Conservation (phyloP, 1,140 invertebrate species). For the Ganaspis sp. region DNA sequence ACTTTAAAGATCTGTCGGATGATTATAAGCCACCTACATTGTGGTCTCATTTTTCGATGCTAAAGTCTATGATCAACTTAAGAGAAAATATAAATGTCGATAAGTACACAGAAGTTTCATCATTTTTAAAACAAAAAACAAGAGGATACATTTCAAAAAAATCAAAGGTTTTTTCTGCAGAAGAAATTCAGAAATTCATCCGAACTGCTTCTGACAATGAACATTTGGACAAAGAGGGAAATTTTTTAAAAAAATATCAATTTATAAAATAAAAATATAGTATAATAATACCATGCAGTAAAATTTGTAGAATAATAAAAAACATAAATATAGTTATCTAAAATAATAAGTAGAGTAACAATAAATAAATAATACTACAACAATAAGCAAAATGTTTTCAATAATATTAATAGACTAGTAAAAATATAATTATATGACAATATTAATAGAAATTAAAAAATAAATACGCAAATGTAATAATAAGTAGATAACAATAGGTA, state of each 20-base stretch:
- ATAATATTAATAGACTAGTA: too few relatives aligned
- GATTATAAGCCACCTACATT: background rate
- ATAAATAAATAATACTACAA: too few relatives aligned
- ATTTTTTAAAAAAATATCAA: background rate
- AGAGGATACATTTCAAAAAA: background rate
- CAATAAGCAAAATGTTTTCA: too few relatives aligned
- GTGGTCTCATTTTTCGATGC: background rate
- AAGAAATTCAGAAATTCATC: background rate
- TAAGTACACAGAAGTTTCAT: background rate
- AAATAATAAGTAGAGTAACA: too few relatives aligned
- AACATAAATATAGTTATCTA: too few relatives aligned
- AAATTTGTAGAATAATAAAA: too few relatives aligned
- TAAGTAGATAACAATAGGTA: too few relatives aligned
- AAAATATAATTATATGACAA: too few relatives aligned
- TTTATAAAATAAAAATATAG: background rate
- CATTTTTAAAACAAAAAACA: constrained; percentile 17
- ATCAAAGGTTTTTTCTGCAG: constrained; percentile 12
- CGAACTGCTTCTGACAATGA: background rate
- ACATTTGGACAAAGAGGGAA: constrained; percentile 9
- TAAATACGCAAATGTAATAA: too few relatives aligned
- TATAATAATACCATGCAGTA: too few relatives aligned
- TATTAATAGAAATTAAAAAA: too few relatives aligned
- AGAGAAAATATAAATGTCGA: constrained; percentile 35
- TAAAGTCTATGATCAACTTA: background rate
- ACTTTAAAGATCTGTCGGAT: background rate